Conservation (phyloP, 2,888 invertebrate species). For the Crocallis elinguaria region DNA sequence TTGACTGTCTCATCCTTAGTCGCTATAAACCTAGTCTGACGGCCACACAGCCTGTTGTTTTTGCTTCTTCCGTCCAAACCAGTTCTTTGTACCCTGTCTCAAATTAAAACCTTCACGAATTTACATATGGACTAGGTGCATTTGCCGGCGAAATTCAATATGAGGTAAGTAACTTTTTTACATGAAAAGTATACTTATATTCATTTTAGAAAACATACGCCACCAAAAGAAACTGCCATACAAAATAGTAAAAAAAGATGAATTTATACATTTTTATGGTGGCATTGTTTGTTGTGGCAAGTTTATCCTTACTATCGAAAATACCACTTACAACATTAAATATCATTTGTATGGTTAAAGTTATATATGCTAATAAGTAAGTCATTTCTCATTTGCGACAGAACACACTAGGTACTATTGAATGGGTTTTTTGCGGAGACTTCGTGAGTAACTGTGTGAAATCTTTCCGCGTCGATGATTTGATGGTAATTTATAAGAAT, state of each 20-base stretch:
- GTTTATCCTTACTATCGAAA: too few relatives aligned
- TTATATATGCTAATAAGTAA: background rate
- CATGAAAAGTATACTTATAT: too few relatives aligned
- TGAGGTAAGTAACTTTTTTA: too few relatives aligned
- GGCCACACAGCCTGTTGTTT: slow-evolving; percentile 46
- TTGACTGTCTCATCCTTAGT: slow-evolving; percentile 17
- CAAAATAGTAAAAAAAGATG: too few relatives aligned
- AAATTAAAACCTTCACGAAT: slow-evolving; percentile 1
- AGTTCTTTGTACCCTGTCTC: slow-evolving; percentile 44
- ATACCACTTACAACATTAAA: too few relatives aligned
- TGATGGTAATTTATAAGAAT: slow-evolving; percentile 19
- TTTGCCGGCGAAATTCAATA: too few relatives aligned
- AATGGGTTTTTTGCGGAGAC: slow-evolving; percentile 15
- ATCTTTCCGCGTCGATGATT: slow-evolving; percentile 33
- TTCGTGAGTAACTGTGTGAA: slow-evolving; percentile 29
- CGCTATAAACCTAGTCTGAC: slow-evolving; percentile 34
- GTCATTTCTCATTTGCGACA: slow-evolving; percentile 17
- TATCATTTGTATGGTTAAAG: too few relatives aligned
- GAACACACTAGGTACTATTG: slow-evolving; percentile 1
- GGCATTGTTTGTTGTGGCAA: too few relatives aligned
- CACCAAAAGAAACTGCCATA: too few relatives aligned
- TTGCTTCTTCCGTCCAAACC: slow-evolving; percentile 65
- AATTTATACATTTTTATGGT: too few relatives aligned
- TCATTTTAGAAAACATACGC: too few relatives aligned
- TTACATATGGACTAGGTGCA: background rate